Conservation (phyloP, 2,113 vertebrate species). For the Poicephalus gulielmi region DNA sequence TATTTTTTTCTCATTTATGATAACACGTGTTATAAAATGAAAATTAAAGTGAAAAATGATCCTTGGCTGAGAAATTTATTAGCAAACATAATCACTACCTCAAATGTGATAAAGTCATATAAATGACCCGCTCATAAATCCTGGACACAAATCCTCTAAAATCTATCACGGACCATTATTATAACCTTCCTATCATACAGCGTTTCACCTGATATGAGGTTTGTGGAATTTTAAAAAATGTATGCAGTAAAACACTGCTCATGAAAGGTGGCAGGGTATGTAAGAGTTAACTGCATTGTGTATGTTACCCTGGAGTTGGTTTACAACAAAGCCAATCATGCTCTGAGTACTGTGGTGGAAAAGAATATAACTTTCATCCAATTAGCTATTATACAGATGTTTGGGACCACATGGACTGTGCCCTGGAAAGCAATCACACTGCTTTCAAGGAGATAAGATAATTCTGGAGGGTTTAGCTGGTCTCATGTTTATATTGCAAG, state of each 20-base stretch:
- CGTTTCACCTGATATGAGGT: neutral
- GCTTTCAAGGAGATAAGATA: conserved; percentile 12
- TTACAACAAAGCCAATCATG: neutral
- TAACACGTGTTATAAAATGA: conserved; percentile 39
- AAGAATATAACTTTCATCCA: neutral
- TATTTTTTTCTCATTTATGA: conserved; percentile 4
- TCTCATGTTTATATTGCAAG: neutral
- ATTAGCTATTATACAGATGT: neutral
- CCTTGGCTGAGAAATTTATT: conserved; percentile 32
- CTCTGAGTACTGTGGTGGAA: neutral
- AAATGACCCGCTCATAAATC: conserved; percentile 39
- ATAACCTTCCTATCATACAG: neutral
- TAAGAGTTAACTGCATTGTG: conserved; percentile 19
- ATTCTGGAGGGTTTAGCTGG: neutral
- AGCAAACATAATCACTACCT: conserved; percentile 43
- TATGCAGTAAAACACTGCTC: neutral
- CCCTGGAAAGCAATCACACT: neutral
- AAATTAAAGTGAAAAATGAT: conserved; percentile 43
- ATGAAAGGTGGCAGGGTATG: neutral
- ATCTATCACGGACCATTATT: neutral
- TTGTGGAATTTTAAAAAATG: neutral
- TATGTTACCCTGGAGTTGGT: neutral
- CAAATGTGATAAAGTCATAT: conserved; percentile 25
- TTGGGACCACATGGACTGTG: neutral
- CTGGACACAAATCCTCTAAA: neutral